Conservation (phyloP, 2,113 vertebrate genomes). For the Sinocyclocheilus anophthalmus region DNA sequence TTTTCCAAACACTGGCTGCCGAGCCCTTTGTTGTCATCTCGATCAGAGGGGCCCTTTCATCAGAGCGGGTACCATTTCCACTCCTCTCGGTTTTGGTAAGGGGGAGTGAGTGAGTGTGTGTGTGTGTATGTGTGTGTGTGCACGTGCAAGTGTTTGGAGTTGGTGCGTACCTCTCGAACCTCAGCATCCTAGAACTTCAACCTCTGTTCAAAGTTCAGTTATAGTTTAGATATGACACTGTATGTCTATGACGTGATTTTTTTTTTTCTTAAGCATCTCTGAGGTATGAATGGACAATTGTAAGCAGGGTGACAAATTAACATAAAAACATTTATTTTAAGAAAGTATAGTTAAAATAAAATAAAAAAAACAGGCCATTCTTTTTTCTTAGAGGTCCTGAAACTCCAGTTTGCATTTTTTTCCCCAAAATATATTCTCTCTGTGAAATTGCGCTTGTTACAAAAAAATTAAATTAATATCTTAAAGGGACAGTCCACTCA, state of each 20-base stretch:
- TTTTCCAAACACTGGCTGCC: slow-evolving; percentile 76
- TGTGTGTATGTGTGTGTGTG: slow-evolving; percentile 21
- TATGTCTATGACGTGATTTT: background rate
- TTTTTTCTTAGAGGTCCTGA: background rate
- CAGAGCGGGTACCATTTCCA: slow-evolving; percentile 72
- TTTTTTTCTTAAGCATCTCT: background rate
- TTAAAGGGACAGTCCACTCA: background rate
- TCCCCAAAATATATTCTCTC: background rate
- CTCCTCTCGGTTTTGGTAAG: slow-evolving; percentile 65
- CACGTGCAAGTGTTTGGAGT: slow-evolving; percentile 40
- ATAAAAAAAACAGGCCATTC: background rate
- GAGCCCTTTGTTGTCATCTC: slow-evolving; percentile 78
- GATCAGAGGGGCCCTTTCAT: slow-evolving; percentile 81
- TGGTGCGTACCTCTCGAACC: background rate
- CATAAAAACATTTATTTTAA: no score
- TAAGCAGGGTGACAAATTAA: no score
- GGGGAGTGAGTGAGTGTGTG: slow-evolving; percentile 1
- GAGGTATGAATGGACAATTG: background rate
- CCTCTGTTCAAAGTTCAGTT: slow-evolving; percentile 26
- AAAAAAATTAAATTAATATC: background rate
- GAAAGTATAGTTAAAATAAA: no score
- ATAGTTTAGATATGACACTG: background rate
- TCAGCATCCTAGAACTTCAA: slow-evolving; percentile 54
- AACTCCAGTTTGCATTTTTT: background rate
- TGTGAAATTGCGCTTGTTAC: background rate